phyloP scores from a whole-genome alignment of 2,797 vertebrate species.

The Oreochromis mossambicus region DNA sequence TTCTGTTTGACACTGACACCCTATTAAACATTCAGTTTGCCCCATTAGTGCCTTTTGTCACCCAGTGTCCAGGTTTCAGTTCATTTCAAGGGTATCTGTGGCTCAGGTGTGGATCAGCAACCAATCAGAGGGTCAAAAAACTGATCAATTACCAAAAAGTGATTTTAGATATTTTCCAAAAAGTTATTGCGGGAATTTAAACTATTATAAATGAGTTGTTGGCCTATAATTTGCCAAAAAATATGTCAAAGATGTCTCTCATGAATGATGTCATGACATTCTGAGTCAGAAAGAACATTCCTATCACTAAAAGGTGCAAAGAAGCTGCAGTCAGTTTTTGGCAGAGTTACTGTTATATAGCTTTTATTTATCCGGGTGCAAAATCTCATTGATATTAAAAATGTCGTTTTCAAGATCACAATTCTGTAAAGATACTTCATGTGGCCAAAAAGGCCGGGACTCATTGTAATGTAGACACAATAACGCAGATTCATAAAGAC shows the following conservation, averaged over 20 bases:
- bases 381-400: background rate
- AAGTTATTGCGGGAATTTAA: background rate
- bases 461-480: background rate
- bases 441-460: background rate
- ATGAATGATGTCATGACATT: background rate
- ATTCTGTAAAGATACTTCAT: background rate
- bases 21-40: background rate
- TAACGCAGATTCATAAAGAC: background rate
- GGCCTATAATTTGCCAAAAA: background rate
- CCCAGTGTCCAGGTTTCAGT: background rate
- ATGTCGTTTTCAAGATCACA: background rate
- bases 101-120: background rate
- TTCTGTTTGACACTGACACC: background rate
- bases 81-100: background rate
- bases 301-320: background rate
- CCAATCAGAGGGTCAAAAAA: background rate
- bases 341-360: background rate
- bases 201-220: background rate
- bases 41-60: background rate
- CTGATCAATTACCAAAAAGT: background rate
- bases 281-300: background rate
- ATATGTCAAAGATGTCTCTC: background rate
- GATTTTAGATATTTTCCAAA: background rate
- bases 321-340: background rate
- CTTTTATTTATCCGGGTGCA: background rate